phyloP scores from a whole-genome alignment of 2,888 invertebrate species.

The Thymelicus lineola region DNA sequence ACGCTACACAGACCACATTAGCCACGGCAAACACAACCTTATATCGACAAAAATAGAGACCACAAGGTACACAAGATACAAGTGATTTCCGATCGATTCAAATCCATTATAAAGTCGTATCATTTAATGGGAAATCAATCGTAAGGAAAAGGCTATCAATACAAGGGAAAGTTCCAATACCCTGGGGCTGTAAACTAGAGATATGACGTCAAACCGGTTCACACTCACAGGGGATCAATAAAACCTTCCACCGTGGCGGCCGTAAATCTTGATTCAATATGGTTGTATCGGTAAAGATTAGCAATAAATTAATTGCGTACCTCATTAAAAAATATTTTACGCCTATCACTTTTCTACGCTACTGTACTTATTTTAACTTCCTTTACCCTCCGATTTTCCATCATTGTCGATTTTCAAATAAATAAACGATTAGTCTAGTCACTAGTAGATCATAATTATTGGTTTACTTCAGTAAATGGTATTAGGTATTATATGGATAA shows the following conservation, averaged over 20 bases:
- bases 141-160: conserved; percentile 5
- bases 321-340: neutral
- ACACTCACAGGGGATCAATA: conserved; percentile 2
- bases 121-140: conserved; percentile 3
- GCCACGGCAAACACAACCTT: too few species aligned
- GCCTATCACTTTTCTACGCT: neutral
- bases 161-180: conserved; percentile 3
- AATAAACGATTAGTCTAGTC: too few species aligned
- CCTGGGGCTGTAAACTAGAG: neutral
- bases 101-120: conserved; percentile 3
- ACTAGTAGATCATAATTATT: too few species aligned
- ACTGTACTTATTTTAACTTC: neutral
- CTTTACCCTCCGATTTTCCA: too few species aligned
- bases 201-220: conserved; percentile 1
- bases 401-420: too few species aligned
- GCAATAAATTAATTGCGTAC: conserved; percentile 1
- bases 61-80: neutral
- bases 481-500: too few species aligned
- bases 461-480: too few species aligned
- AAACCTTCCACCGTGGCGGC: conserved; percentile 1
- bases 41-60: too few species aligned
- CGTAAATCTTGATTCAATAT: neutral
- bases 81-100: neutral
- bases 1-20: too few species aligned
- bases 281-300: neutral